Evolutionary conservation across 2,113 vertebrate species (phyloP).

Genomic region (Alces alces): DNA sequence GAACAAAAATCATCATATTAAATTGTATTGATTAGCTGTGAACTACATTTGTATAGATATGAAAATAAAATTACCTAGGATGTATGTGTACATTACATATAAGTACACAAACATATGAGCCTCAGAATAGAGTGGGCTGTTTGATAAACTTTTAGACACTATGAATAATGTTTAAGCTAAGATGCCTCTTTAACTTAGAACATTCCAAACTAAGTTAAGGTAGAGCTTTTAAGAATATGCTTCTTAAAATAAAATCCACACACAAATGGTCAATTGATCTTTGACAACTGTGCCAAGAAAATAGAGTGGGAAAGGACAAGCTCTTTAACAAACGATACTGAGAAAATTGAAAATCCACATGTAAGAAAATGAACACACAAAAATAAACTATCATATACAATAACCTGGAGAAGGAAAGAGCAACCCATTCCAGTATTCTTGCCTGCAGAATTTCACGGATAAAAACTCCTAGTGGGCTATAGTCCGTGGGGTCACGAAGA

Average conservation of each 20-base stretch:
- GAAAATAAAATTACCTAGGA: neutral
- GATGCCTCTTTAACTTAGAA: neutral
- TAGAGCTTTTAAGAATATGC: neutral
- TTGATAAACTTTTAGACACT: neutral
- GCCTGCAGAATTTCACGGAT: neutral
- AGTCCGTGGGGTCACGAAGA: rapidly evolving
- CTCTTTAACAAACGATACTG: neutral
- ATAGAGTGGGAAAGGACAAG: neutral
- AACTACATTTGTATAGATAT: neutral
- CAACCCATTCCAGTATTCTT: neutral
- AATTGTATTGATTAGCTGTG: neutral
- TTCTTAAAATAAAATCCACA: neutral
- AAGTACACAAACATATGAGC: neutral
- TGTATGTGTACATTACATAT: too few species aligned
- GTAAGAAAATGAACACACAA: neutral
- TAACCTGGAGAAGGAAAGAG: neutral
- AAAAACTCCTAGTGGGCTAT: neutral
- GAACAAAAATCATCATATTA: neutral
- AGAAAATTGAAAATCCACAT: neutral
- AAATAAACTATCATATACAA: neutral
- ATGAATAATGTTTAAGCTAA: neutral
- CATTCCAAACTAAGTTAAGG: neutral
- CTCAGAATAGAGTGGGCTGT: neutral
- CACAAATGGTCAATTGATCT: neutral
- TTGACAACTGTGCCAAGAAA: neutral